Percentiles rank a stretch among this genome's conserved stretches.
Evolutionary conservation across 2,113 vertebrate species (phyloP).

Genomic region (Onychostruthus taczanowskii): DNA sequence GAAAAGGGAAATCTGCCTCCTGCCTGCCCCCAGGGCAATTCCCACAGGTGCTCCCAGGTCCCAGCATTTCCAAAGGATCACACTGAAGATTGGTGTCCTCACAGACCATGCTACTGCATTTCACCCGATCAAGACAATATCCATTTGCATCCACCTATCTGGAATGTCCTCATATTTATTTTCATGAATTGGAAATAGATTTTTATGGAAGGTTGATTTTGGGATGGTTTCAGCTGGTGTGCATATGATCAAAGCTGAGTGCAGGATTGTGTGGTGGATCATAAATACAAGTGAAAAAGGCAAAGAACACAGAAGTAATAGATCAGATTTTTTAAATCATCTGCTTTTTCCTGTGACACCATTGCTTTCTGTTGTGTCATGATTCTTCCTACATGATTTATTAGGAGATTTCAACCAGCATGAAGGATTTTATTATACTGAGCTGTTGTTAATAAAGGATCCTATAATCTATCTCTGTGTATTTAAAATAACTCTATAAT

Average conservation of each 20-base stretch:
- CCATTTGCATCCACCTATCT: not conserved
- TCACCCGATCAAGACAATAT: not conserved
- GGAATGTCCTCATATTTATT: not conserved
- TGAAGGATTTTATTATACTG: not conserved
- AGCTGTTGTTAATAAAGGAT: not conserved
- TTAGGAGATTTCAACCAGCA: not conserved
- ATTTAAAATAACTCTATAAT: not conserved
- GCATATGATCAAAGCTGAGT: not conserved
- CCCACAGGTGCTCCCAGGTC: not conserved
- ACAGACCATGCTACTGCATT: not conserved
- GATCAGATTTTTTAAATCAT: not conserved
- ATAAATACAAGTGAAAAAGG: not conserved
- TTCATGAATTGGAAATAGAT: not conserved
- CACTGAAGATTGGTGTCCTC: not conserved
- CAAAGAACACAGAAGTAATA: not conserved
- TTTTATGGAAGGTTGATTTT: not conserved
- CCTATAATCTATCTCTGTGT: not conserved
- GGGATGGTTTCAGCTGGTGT: not conserved
- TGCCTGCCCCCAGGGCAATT: accelerated
- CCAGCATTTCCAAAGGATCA: not conserved
- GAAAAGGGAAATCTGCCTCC: not conserved
- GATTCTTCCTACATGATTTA: not conserved
- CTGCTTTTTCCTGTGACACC: not conserved
- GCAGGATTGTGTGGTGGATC: not conserved
- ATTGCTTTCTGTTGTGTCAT: not conserved